Evolutionary conservation across 2,797 vertebrate species (phyloP).

Genomic region (Sternarchorhynchus goeldii): DNA sequence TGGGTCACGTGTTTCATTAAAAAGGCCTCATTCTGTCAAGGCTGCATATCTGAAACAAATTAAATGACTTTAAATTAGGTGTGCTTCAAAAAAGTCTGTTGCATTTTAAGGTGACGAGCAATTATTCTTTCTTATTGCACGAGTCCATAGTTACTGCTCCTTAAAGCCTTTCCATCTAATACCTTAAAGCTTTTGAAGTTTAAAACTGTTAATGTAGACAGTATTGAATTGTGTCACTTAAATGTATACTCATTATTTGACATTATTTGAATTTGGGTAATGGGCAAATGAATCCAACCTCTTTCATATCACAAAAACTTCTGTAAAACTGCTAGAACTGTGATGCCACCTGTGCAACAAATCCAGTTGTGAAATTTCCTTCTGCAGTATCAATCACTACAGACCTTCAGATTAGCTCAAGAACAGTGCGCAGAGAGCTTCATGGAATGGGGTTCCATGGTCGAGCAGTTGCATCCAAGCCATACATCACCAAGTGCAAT

Average conservation of each 20-base stretch:
- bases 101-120: neutral
- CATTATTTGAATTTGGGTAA: neutral
- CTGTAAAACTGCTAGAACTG: neutral
- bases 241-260: neutral
- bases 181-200: neutral
- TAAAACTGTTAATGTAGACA: neutral
- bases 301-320: neutral
- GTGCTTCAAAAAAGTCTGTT: neutral
- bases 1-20: neutral
- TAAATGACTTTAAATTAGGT: constrained; percentile 1
- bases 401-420: too few species aligned
- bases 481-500: too few species aligned
- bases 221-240: neutral
- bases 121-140: neutral
- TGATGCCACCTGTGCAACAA: too few species aligned
- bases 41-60: neutral
- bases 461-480: too few species aligned
- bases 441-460: too few species aligned
- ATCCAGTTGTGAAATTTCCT: too few species aligned
- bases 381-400: too few species aligned
- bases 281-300: neutral
- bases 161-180: neutral
- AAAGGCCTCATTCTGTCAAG: neutral
- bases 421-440: too few species aligned
- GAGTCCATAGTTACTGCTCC: neutral